Conservation (phyloP, 2,797 vertebrate species). For the Lagorchestes hirsutus region DNA sequence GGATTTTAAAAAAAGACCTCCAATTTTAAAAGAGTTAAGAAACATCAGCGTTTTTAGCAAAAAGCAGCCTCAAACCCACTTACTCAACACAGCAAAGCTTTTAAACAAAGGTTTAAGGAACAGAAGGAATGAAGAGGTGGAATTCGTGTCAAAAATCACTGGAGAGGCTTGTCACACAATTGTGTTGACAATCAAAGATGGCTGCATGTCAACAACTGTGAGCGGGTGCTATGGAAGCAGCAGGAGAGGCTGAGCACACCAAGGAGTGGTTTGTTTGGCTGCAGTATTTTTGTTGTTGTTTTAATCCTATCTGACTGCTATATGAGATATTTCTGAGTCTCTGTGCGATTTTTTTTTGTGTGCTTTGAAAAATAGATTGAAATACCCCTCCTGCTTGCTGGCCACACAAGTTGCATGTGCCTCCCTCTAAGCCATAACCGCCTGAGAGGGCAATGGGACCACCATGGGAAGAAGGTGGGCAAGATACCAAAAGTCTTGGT, state of each 20-base stretch:
- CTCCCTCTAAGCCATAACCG: background rate
- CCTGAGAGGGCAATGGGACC: background rate
- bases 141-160: background rate
- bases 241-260: background rate
- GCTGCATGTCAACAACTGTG: background rate
- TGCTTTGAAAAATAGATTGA: constrained; percentile 1
- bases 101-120: constrained; percentile 24
- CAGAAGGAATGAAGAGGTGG: constrained; percentile 21
- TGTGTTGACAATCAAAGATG: background rate
- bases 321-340: background rate
- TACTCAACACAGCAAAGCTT: background rate
- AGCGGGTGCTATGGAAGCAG: background rate
- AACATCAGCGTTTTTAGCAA: constrained; percentile 15
- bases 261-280: background rate
- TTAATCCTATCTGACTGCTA: background rate
- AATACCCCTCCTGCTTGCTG: background rate
- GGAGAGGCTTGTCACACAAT: background rate
- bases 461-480: background rate
- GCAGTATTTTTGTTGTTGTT: no score
- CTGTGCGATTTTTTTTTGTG: background rate
- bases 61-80: constrained; percentile 24
- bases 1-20: background rate
- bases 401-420: background rate
- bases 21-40: constrained; percentile 44
- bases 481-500: background rate